phyloP scores from a whole-genome alignment of 2,888 invertebrate species.

The Mystacides longicornis region DNA sequence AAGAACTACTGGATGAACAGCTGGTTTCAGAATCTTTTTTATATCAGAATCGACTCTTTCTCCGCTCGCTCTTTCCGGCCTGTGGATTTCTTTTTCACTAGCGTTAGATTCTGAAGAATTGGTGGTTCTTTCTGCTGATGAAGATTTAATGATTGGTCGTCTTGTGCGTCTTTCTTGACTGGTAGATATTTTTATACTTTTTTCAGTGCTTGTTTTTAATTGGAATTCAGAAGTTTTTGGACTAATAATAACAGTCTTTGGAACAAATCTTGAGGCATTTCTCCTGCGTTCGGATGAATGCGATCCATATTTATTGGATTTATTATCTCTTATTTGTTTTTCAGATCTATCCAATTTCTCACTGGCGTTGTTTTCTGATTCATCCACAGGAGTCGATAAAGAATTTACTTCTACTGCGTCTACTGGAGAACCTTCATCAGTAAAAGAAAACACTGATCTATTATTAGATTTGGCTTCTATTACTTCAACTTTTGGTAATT shows the following conservation, averaged over 20 bases:
- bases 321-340: slow-evolving; percentile 7
- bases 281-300: not conserved
- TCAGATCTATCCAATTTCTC: slow-evolving; percentile 14
- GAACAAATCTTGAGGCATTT: not conserved
- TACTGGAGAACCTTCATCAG: slow-evolving; percentile 12
- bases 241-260: not conserved
- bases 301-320: not conserved
- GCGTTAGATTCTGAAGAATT: slow-evolving; percentile 3
- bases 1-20: not conserved
- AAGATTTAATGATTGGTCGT: slow-evolving; percentile 1
- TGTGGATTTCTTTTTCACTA: slow-evolving; percentile 8
- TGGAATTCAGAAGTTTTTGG: not conserved
- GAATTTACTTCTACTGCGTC: slow-evolving; percentile 23
- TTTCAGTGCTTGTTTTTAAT: slow-evolving; percentile 14
- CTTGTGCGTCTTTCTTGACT: slow-evolving; percentile 19
- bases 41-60: slow-evolving; percentile 13
- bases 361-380: slow-evolving; percentile 17
- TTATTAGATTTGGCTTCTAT: slow-evolving; percentile 18
- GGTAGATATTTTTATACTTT: slow-evolving; percentile 15
- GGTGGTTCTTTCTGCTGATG: not conserved
- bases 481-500: slow-evolving; percentile 23
- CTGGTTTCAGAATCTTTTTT: not conserved
- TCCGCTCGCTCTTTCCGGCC: slow-evolving; percentile 23
- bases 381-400: slow-evolving; percentile 15
- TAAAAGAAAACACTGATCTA: slow-evolving; percentile 13